phyloP scores from a whole-genome alignment of 1,140 invertebrate species.

The Theocolax elegans region DNA sequence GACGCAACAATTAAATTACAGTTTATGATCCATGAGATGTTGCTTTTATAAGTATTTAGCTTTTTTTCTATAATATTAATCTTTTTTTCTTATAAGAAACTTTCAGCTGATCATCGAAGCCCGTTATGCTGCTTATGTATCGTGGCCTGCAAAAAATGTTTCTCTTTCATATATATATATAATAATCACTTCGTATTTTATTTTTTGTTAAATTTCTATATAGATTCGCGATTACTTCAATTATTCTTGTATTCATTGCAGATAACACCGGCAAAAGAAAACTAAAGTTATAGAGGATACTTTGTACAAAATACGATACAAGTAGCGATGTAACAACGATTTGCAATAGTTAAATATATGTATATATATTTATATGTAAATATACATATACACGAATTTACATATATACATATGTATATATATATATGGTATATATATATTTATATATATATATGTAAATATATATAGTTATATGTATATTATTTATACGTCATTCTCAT shows the following conservation, averaged over 20 bases:
- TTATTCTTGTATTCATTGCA: slow-evolving; percentile 45
- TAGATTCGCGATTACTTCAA: slow-evolving; percentile 31
- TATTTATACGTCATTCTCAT: slow-evolving; percentile 56
- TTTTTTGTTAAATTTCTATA: slow-evolving; percentile 26
- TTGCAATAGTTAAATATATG: slow-evolving; percentile 65
- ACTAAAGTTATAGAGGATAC: slow-evolving; percentile 59
- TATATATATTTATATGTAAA: slow-evolving; percentile 39
- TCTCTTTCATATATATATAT: too few species aligned
- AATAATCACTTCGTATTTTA: slow-evolving; percentile 27
- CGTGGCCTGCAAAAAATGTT: too few species aligned
- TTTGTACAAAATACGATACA: slow-evolving; percentile 68
- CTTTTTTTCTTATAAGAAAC: neutral
- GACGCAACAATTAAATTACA: slow-evolving; percentile 26
- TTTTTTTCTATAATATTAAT: slow-evolving; percentile 32
- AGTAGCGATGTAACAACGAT: slow-evolving; percentile 67
- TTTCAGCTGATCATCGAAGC: slow-evolving; percentile 37
- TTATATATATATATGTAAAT: slow-evolving; percentile 46
- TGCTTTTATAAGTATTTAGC: slow-evolving; percentile 29
- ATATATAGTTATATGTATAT: slow-evolving; percentile 51
- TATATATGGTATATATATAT: slow-evolving; percentile 3
- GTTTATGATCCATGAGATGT: slow-evolving; percentile 13
- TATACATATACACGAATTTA: slow-evolving; percentile 43
- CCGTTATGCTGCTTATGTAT: too few species aligned
- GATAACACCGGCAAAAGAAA: slow-evolving; percentile 59
- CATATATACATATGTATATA: slow-evolving; percentile 37